Percentiles rank a stretch among this genome's conserved stretches.
phyloP scores from a whole-genome alignment of 2,113 vertebrate genomes.

The Salvator merianae region DNA sequence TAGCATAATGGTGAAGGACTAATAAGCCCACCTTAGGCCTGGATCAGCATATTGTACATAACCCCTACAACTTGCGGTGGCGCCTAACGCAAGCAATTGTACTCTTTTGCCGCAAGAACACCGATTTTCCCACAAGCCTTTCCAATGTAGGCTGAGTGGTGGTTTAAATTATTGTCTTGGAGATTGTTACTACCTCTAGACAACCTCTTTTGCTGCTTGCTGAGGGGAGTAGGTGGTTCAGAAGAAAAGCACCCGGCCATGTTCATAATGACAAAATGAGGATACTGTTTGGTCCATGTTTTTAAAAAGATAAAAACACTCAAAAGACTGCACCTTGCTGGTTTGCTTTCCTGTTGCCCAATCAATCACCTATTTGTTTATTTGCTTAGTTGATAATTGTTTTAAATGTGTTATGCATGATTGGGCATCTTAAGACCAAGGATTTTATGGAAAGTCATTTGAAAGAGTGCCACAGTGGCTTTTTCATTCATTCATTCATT shows the following conservation, averaged over 20 bases:
- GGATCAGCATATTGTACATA: background rate
- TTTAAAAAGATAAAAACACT: background rate
- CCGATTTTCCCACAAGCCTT: background rate
- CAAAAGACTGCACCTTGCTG: too few relatives aligned
- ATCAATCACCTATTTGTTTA: too few relatives aligned
- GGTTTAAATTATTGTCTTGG: background rate
- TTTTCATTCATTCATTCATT: too few relatives aligned
- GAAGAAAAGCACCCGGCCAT: background rate
- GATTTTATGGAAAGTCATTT: too few relatives aligned
- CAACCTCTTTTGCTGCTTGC: background rate
- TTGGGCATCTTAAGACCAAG: too few relatives aligned
- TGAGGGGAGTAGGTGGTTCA: background rate
- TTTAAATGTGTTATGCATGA: too few relatives aligned
- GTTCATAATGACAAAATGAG: background rate
- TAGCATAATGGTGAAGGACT: background rate
- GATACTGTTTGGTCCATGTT: conserved; percentile 1
- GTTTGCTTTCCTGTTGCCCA: too few relatives aligned
- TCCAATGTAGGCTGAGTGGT: background rate
- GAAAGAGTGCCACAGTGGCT: too few relatives aligned
- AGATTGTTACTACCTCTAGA: background rate
- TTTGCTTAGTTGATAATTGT: too few relatives aligned
- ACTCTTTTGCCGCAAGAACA: background rate
- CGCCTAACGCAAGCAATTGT: background rate
- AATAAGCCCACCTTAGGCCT: background rate
- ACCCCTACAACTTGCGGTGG: background rate